Evolutionary conservation across 2,888 invertebrate genomes (phyloP), one percentile per base, ranked within the genome.

Genomic region (Trichogramma dendrolimi): DNA sequence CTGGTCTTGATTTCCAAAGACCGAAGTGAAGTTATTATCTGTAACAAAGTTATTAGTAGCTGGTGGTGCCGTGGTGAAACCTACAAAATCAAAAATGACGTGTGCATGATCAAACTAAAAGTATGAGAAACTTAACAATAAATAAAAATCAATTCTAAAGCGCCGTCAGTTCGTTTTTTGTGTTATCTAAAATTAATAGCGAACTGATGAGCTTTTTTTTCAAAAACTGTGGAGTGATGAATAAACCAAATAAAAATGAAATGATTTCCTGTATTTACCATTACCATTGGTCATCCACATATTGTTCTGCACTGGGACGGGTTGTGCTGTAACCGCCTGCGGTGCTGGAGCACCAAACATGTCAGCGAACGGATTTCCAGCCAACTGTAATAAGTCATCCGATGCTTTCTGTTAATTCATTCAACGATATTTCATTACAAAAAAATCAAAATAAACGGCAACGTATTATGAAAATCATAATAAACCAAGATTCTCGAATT

Each of bases 291-390:
- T 80, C 74, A 83, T 80, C 85, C 85, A 84, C 72, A 82, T 79
- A 69, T 80, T 81, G 64, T 75, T 73, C 73, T 81, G 74, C 71
- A 73, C 69, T 51, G 75, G 74, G 43, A 73, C 69, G 7, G 75
- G 67, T 55, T 75, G 76, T 43, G 70, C 71, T 38, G 71, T 69
- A n/a, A 67, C 67, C 7, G 53, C 56, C 6, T 27, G 27, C 5
- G 73, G 64, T 61, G 73, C 77, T 6, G 73, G 69, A 50, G 84
- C 83, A 46, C 86, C 85, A 75, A 90, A 90, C 86, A 90, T 90
- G 74, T 92, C 91, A 46, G 92, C 90, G 78, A 96, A 96, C 7
- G 96, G 96, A 83, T 96, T 96, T 51, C 91, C 91, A 40, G 77
- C 78, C 68, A 95, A 83, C 73, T 93, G 90, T 59, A 95, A 83